These are phyloP conservation scores for Oostethus manadensis DNA, from an alignment of 2,113 vertebrate genomes.

Conservation along the genomic window DNA sequence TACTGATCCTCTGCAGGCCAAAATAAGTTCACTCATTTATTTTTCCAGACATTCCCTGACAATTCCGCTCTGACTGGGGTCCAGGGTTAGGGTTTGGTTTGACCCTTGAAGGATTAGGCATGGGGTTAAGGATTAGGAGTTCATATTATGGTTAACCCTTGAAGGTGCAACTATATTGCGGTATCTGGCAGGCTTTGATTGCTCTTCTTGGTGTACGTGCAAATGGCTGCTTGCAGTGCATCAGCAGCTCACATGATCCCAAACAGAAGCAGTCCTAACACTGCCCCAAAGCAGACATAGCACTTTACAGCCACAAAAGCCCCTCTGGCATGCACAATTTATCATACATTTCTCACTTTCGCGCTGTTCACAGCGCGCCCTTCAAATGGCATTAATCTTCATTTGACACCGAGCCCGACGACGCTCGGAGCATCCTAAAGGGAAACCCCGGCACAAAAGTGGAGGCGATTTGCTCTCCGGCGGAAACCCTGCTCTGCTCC, in stretches of 20 bases:
- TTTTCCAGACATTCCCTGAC: too few species aligned
- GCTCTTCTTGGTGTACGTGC: constrained; percentile 39
- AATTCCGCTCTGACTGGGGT: too few species aligned
- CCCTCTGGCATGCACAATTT: constrained; percentile 60
- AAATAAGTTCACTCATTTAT: too few species aligned
- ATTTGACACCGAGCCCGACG: constrained; percentile 47
- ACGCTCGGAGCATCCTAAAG: constrained; percentile 56
- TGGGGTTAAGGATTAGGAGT: too few species aligned
- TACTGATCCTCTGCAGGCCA: too few species aligned
- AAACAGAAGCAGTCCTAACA: constrained; percentile 54
- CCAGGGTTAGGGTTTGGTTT: too few species aligned
- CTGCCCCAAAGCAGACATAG: constrained; percentile 46
- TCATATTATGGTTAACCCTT: too few species aligned
- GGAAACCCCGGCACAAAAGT: constrained; percentile 32
- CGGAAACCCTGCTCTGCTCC: constrained; percentile 52
- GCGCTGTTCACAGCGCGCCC: constrained; percentile 45
- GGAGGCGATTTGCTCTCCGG: constrained; percentile 59
- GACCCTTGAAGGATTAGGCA: too few species aligned
- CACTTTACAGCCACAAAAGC: constrained; percentile 35
- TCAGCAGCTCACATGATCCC: constrained; percentile 61
- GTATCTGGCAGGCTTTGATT: constrained; percentile 6
- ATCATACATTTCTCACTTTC: constrained; percentile 63
- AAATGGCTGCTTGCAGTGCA: constrained; percentile 49
- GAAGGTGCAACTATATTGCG: too few species aligned
- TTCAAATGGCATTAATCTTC: constrained; percentile 62